Evolutionary conservation across 2,113 vertebrate species (phyloP), one percentile per base, ranked within the genome.

Genomic region (Tenebrosternarchus preto): DNA sequence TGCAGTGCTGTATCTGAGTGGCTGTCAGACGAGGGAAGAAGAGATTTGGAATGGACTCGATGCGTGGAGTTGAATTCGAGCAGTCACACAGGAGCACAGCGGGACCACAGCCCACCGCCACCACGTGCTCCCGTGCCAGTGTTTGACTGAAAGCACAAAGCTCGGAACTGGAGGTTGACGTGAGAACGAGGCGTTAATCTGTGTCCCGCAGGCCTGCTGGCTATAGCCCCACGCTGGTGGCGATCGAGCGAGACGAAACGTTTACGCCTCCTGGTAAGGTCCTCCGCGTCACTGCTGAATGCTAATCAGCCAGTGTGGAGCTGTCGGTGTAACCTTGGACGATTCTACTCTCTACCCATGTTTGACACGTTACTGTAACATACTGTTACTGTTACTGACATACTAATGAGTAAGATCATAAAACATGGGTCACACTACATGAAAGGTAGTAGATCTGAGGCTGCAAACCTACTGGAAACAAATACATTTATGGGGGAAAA

Each of bases 221-320:
- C 33, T 20, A n/a, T n/a, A 50, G 39, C 15, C 39, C 20, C 20
- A n/a, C 9, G 68, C 17, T 67, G 73, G 43, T 57, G 60, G 61
- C 56, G 77, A 83, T 75, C 78, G 39, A 82, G 76, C 64, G 80
- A 71, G 73, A 84, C 78, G 80, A 77, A 59, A n/a, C 15, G 69
- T 77, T 82, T 78, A 59, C 56, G 43, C 67, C 43, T 76, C n/a
- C 46, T 70, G 39, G 70, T 33, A 56, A 74, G 68, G 69, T 80
- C 74, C 63, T 15, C 39, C 19, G 50, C 46, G 83, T 75, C 71
- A 73, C 55, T 55, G 74, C 66, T 82, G 78, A 75, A 76, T 57
- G 57, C 61, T 81, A 74, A 81, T 60, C 9, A 20, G 36, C 80
- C n/a, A 8, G 50, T 73, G 57, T 60, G 25, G 33, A 66, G 77